These are phyloP conservation scores for Phasia obesa DNA, from an alignment of 2,888 invertebrate species.

Conservation along the genomic window DNA sequence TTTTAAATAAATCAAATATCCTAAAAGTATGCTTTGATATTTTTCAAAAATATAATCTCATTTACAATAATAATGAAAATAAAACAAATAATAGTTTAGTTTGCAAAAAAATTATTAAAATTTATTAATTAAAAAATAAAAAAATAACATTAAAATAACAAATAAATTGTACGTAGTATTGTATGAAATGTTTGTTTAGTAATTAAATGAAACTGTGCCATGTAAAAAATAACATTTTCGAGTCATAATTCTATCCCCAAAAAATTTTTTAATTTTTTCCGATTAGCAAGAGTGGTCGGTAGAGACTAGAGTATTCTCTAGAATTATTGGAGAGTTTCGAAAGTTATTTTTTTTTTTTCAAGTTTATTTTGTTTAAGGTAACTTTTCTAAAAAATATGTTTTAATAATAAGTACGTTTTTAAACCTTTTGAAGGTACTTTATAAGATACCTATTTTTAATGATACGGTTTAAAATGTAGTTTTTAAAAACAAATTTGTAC, in stretches of 20 bases:
- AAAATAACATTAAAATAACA: not conserved
- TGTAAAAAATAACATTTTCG: not conserved
- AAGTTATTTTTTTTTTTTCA: no score
- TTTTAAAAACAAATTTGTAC: no score
- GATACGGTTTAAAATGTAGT: no score
- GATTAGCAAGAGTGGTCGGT: no score
- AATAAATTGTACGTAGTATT: slow-evolving; percentile 8
- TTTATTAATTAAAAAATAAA: not conserved
- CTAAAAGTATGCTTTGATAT: not conserved
- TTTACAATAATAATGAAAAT: not conserved
- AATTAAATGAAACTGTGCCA: slow-evolving; percentile 65
- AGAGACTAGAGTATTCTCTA: no score
- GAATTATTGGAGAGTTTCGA: no score
- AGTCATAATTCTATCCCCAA: not conserved
- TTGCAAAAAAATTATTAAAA: not conserved
- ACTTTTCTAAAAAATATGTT: no score
- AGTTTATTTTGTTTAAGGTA: no score
- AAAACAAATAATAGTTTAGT: not conserved
- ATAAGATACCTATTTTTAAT: no score
- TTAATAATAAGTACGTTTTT: no score
- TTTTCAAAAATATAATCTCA: not conserved
- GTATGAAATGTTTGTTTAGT: slow-evolving; percentile 59
- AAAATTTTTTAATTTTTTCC: no score
- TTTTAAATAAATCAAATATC: not conserved
- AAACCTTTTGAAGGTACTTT: no score